Conservation (phyloP, 1,140 invertebrate genomes). For the Ostrea edulis region DNA sequence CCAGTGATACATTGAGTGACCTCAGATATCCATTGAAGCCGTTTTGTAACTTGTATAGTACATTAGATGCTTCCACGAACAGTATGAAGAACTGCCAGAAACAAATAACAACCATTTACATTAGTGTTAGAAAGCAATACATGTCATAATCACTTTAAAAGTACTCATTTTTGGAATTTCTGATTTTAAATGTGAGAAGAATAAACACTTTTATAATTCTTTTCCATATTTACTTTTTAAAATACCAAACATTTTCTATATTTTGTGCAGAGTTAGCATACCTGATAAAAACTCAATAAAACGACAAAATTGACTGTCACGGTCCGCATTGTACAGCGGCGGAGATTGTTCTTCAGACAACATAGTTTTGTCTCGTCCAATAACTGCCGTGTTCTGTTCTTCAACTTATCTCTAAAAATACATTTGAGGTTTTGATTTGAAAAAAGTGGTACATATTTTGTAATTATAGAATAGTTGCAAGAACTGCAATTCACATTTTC, state of each 20-base stretch:
- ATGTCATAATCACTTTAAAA: too few relatives aligned
- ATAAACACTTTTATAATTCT: too few relatives aligned
- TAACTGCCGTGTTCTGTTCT: not conserved
- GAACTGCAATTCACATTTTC: too few relatives aligned
- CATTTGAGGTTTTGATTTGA: not conserved
- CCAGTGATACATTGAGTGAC: not conserved
- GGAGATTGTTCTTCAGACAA: not conserved
- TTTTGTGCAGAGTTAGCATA: not conserved
- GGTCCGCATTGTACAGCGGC: not conserved
- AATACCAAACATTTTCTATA: too few relatives aligned
- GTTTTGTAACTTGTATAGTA: not conserved
- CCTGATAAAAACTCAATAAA: constrained; percentile 17
- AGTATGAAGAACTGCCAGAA: not conserved
- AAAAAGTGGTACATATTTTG: too few relatives aligned
- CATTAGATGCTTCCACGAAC: not conserved
- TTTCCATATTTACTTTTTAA: too few relatives aligned
- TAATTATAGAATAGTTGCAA: too few relatives aligned
- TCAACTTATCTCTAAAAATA: not conserved
- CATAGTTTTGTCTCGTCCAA: not conserved
- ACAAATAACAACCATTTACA: not conserved
- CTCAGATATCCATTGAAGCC: not conserved
- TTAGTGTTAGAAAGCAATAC: too few relatives aligned
- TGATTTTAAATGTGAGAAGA: too few relatives aligned
- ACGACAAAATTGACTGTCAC: constrained; percentile 16
- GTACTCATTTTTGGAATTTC: too few relatives aligned